Evolutionary conservation across 2,888 invertebrate species (phyloP).

Genomic region (Silvanus unidentatus): DNA sequence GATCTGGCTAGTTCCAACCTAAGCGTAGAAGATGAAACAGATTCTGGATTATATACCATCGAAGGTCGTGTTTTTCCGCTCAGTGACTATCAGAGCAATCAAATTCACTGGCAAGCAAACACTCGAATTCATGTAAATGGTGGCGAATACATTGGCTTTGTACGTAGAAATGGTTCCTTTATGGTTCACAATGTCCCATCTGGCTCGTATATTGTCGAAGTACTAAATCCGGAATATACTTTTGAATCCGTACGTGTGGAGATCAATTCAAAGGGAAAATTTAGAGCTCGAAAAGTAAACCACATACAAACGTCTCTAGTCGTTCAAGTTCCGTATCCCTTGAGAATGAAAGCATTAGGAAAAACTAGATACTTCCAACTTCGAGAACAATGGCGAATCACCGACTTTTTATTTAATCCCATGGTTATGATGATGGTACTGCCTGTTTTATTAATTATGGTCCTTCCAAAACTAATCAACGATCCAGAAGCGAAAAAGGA

Average conservation of each 20-base stretch:
- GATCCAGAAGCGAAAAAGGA: constrained; percentile 97
- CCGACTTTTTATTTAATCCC: constrained; percentile 93
- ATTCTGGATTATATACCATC: constrained; percentile 59
- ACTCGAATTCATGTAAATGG: constrained; percentile 81
- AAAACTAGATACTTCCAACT: constrained; percentile 75
- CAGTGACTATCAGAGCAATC: constrained; percentile 51
- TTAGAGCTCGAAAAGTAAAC: constrained; percentile 89
- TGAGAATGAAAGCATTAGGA: constrained; percentile 78
- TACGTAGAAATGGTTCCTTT: constrained; percentile 89
- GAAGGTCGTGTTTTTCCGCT: constrained; percentile 77
- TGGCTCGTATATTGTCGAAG: constrained; percentile 92
- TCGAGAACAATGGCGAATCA: constrained; percentile 93
- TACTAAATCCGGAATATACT: constrained; percentile 81
- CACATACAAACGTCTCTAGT: constrained; percentile 88
- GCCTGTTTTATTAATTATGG: constrained; percentile 83
- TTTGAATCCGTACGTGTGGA: constrained; percentile 95
- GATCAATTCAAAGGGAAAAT: constrained; percentile 96
- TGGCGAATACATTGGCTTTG: constrained; percentile 80
- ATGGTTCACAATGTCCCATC: constrained; percentile 79
- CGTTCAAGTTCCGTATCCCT: constrained; percentile 85
- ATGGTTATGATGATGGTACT: constrained; percentile 98
- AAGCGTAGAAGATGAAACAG: constrained; percentile 42
- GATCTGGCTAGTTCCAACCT: constrained; percentile 15
- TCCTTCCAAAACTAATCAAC: constrained; percentile 94
- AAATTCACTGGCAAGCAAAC: constrained; percentile 67